Conservation (phyloP, 1,140 invertebrate species). For the Antheraea pernyi region DNA sequence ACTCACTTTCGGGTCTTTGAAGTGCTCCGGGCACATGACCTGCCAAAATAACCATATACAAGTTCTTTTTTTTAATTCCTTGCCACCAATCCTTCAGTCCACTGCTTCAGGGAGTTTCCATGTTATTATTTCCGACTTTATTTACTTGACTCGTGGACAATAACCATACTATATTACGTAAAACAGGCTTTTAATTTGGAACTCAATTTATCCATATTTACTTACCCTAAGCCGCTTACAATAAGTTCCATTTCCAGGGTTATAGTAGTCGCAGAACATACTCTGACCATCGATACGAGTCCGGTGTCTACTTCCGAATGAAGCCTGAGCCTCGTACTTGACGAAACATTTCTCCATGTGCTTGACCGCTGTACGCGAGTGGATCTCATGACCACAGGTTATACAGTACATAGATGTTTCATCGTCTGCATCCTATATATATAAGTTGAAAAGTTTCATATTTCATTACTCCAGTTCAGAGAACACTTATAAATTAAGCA, state of each 20-base stretch:
- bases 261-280: constrained; percentile 99
- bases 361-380: constrained; percentile 91
- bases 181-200: no score
- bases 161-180: no score
- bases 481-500: no score
- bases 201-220: no score
- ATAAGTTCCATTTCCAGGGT: constrained; percentile 93
- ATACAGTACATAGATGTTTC: constrained; percentile 97
- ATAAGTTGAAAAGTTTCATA: no score
- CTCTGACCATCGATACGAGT: constrained; percentile 96
- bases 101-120: no score
- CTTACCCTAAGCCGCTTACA: constrained; percentile 94
- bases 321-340: constrained; percentile 98
- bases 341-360: constrained; percentile 98
- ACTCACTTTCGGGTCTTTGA: constrained; percentile 95
- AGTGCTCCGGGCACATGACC: constrained; percentile 98
- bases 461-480: no score
- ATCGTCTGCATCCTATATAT: constrained; percentile 83
- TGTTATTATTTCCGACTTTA: no score
- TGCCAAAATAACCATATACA: constrained; percentile 20
- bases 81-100: no score
- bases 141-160: no score
- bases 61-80: no score
- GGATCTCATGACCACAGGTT: constrained; percentile 96
- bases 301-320: constrained; percentile 96